These are phyloP conservation scores for Scrobipalpa atriplicella DNA, from an alignment of 2,888 invertebrate species.

Conservation along the genomic window DNA sequence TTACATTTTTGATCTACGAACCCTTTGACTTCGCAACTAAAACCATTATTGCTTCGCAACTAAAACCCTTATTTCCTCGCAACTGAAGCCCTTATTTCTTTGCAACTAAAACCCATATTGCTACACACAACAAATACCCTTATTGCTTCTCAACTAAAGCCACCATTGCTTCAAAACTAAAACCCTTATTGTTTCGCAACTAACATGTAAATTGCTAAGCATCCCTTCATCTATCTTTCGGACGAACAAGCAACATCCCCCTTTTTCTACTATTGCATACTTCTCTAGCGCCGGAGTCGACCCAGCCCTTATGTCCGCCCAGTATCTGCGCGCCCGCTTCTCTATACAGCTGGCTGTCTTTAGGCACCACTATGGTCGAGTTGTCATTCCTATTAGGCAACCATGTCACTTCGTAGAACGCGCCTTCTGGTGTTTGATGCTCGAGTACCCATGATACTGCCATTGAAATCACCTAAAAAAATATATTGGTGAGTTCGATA, in stretches of 20 bases:
- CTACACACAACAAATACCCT: too few relatives aligned
- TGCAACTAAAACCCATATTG: too few relatives aligned
- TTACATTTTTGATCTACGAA: too few relatives aligned
- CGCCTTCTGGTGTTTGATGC: constrained; percentile 92
- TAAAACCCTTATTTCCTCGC: too few relatives aligned
- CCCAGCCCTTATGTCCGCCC: constrained; percentile 40
- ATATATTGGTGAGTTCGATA: too few relatives aligned
- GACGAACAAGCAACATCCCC: background rate
- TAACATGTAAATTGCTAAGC: background rate
- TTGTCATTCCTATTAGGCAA: constrained; percentile 95
- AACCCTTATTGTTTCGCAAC: background rate
- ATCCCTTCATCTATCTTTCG: background rate
- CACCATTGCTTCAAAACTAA: background rate
- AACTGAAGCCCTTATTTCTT: too few relatives aligned
- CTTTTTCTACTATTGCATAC: constrained; percentile 35
- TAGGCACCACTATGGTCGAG: constrained; percentile 83
- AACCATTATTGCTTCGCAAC: too few relatives aligned
- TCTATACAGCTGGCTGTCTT: constrained; percentile 75
- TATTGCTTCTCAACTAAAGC: too few relatives aligned
- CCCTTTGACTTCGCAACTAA: background rate
- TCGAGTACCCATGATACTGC: constrained; percentile 93
- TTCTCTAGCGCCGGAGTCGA: constrained; percentile 46
- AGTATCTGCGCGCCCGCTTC: constrained; percentile 83
- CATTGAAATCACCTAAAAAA: constrained; percentile 86
- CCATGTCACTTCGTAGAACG: constrained; percentile 95